A percentile compares a stretch with the other conserved stretches of the same genome.
phyloP scores from a whole-genome alignment of 2,113 vertebrate genomes.

The Hemiscyllium ocellatum region DNA sequence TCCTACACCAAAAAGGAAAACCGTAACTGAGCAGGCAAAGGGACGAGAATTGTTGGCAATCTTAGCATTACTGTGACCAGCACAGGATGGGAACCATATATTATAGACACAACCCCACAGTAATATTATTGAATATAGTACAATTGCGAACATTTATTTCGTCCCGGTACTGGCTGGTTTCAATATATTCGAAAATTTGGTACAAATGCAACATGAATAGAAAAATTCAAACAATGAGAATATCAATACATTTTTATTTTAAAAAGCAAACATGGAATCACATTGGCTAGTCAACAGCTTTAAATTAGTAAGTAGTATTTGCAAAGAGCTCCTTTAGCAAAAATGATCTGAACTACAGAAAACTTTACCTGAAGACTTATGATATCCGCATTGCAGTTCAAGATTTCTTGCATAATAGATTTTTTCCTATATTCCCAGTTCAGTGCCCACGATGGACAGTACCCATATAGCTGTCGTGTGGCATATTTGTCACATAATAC shows the following conservation, averaged over 20 bases:
- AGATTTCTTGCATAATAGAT: constrained; percentile 95
- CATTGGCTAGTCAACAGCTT: constrained; percentile 32
- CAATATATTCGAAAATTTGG: neutral
- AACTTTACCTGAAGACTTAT: constrained; percentile 88
- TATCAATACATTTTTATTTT: constrained; percentile 39
- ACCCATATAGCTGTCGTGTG: constrained; percentile 92
- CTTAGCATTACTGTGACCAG: neutral
- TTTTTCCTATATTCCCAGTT: constrained; percentile 99
- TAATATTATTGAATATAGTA: neutral
- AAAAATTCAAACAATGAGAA: neutral
- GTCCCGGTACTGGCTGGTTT: neutral
- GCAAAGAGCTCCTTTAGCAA: neutral
- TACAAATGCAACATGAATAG: neutral
- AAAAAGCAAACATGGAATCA: constrained; percentile 42
- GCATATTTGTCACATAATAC: constrained; percentile 96
- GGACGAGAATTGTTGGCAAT: neutral
- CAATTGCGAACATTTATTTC: neutral
- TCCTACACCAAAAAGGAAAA: constrained; percentile 62
- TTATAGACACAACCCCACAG: neutral
- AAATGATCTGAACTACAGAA: neutral
- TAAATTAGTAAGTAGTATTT: neutral
- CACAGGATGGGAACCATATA: neutral
- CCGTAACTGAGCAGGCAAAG: neutral
- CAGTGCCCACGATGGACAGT: constrained; percentile 92
- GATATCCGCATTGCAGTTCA: constrained; percentile 87